These are phyloP conservation scores for Episyrphus balteatus DNA, from an alignment of 1,140 invertebrate genomes.

Conservation along the genomic window DNA sequence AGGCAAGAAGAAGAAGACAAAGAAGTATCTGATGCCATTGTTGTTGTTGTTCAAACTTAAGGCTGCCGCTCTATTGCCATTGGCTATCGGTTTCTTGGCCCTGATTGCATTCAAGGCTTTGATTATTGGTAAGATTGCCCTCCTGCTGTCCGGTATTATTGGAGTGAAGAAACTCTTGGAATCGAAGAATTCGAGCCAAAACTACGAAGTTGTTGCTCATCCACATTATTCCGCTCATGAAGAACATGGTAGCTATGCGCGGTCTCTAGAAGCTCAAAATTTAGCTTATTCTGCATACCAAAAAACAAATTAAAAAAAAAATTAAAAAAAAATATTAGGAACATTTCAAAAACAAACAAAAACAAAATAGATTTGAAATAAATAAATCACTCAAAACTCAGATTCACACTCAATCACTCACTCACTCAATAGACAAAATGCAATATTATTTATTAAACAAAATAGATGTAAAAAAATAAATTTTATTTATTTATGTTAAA, in stretches of 20 bases:
- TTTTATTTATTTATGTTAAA: background rate
- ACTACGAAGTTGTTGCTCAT: conserved; percentile 62
- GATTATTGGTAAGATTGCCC: conserved; percentile 65
- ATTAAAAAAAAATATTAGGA: conserved; percentile 1
- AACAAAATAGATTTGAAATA: no score
- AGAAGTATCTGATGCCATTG: conserved; percentile 61
- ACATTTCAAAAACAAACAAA: no score
- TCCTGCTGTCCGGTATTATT: conserved; percentile 62
- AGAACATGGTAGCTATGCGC: conserved; percentile 43
- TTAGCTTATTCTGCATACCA: conserved; percentile 51
- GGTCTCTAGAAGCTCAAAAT: conserved; percentile 47
- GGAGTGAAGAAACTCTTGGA: conserved; percentile 67
- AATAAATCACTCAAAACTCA: no score
- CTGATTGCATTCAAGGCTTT: conserved; percentile 74
- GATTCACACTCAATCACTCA: no score
- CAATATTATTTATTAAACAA: no score
- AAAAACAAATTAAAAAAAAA: conserved; percentile 13
- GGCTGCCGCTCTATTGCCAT: conserved; percentile 61
- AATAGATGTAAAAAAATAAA: no score
- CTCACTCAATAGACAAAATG: no score
- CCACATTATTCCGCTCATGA: conserved; percentile 49
- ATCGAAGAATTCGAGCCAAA: conserved; percentile 51
- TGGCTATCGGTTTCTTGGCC: conserved; percentile 63
- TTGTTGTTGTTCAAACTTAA: conserved; percentile 66
- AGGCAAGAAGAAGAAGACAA: conserved; percentile 59